These are phyloP conservation scores for Cryptomyrus ogoouensis DNA, from an alignment of 2,113 vertebrate species.

Conservation along the genomic window DNA sequence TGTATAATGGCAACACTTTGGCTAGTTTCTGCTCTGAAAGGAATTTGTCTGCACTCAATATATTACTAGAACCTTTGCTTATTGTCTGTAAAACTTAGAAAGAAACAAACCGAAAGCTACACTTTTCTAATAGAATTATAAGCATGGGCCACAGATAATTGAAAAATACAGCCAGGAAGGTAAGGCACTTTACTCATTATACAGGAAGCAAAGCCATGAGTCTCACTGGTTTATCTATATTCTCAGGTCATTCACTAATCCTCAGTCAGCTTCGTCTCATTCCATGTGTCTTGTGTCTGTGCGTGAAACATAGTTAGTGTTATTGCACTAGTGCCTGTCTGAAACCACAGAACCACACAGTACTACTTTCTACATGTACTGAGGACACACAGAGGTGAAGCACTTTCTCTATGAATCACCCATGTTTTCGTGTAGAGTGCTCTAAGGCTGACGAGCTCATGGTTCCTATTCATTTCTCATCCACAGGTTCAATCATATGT, in stretches of 20 bases:
- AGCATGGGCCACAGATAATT: neutral
- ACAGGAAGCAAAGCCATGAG: neutral
- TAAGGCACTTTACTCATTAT: neutral
- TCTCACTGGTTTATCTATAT: neutral
- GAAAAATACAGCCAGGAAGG: neutral
- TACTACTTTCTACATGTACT: constrained; percentile 19
- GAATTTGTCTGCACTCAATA: neutral
- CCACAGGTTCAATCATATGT: constrained; percentile 30
- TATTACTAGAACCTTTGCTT: neutral
- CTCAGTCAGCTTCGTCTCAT: neutral
- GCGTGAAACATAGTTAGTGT: neutral
- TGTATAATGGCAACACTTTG: neutral
- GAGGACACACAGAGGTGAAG: constrained; percentile 45
- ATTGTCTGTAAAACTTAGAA: neutral
- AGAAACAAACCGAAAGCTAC: neutral
- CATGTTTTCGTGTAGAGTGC: neutral
- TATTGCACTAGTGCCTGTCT: neutral
- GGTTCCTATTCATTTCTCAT: constrained; percentile 7
- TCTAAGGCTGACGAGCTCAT: constrained; percentile 37
- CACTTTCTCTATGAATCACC: constrained; percentile 36
- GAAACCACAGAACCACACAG: constrained; percentile 23
- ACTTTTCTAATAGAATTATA: neutral
- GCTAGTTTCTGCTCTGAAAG: neutral
- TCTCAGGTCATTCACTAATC: neutral
- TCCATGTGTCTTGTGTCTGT: neutral